A percentile compares a stretch with the other conserved stretches of the same genome.
Evolutionary conservation across 2,797 vertebrate genomes (phyloP).

Genomic region (Molossus molossus): DNA sequence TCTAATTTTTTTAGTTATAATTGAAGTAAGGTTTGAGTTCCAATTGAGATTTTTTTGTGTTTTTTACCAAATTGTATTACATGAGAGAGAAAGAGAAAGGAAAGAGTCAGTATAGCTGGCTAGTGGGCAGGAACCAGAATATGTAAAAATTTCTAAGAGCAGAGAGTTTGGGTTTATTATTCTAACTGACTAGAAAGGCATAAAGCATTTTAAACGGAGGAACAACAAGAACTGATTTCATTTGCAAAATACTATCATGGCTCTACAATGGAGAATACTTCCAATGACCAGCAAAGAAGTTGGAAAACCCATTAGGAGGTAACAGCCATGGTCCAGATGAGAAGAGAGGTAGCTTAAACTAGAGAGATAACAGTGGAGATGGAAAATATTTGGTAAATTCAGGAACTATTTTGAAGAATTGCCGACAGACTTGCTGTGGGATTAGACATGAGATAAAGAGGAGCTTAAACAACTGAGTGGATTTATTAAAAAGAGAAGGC

Average conservation of each 20-base stretch:
- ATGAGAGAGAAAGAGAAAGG: neutral
- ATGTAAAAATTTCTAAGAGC: neutral
- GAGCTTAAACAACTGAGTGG: neutral
- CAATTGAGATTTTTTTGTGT: neutral
- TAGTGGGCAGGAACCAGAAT: neutral
- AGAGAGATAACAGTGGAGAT: neutral
- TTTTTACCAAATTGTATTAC: neutral
- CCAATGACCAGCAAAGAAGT: neutral
- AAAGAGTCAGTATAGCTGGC: neutral
- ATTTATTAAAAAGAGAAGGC: neutral
- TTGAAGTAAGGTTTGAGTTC: constrained; percentile 9
- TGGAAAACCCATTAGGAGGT: neutral
- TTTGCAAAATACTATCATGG: neutral
- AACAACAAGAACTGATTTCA: neutral
- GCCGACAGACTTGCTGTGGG: neutral
- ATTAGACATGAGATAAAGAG: neutral
- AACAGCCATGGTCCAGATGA: neutral
- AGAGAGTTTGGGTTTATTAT: neutral
- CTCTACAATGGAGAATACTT: neutral
- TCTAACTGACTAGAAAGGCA: neutral
- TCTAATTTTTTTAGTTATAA: neutral
- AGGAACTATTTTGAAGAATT: neutral
- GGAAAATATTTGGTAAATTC: neutral
- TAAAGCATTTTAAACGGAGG: neutral
- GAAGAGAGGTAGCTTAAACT: neutral